These are phyloP conservation scores for Cerceris ruficornis DNA, from an alignment of 2,888 invertebrate genomes.

Conservation along the genomic window DNA sequence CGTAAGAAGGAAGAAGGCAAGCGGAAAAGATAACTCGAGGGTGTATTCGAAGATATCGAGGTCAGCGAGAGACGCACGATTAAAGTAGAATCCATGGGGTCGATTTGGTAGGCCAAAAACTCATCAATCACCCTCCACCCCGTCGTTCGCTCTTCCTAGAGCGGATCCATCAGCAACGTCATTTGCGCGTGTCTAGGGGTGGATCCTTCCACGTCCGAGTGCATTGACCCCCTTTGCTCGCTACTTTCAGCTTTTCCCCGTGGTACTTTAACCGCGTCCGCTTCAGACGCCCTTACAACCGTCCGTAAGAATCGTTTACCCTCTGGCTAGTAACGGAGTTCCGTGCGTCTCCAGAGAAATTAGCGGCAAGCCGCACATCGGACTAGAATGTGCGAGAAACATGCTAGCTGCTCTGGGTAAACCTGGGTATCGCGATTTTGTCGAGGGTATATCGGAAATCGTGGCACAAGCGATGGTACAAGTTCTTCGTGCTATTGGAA, in stretches of 20 bases:
- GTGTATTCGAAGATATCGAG: constrained; percentile 48
- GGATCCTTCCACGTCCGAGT: constrained; percentile 60
- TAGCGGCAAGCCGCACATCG: constrained; percentile 13
- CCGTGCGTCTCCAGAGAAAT: constrained; percentile 52
- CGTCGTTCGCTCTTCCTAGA: constrained; percentile 33
- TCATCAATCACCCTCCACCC: constrained; percentile 73
- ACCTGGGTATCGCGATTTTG: too few species aligned
- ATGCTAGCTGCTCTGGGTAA: not conserved
- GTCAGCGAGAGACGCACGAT: constrained; percentile 63
- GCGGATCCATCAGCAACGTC: constrained; percentile 77
- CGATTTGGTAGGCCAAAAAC: constrained; percentile 43
- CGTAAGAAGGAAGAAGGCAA: not conserved
- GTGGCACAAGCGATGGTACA: too few species aligned
- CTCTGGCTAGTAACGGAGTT: constrained; percentile 28
- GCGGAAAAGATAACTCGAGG: not conserved
- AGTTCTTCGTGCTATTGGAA: too few species aligned
- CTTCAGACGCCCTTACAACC: constrained; percentile 15
- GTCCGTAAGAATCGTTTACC: constrained; percentile 40
- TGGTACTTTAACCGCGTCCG: constrained; percentile 36
- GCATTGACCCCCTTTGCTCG: constrained; percentile 56
- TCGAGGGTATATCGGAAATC: too few species aligned
- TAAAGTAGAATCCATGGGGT: constrained; percentile 32
- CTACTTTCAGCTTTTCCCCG: not conserved
- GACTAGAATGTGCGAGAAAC: not conserved
- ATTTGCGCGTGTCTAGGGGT: constrained; percentile 76